Evolutionary conservation across 2,797 vertebrate genomes (phyloP), one percentile per base, ranked within the genome.

Genomic region (Carduelis carduelis): DNA sequence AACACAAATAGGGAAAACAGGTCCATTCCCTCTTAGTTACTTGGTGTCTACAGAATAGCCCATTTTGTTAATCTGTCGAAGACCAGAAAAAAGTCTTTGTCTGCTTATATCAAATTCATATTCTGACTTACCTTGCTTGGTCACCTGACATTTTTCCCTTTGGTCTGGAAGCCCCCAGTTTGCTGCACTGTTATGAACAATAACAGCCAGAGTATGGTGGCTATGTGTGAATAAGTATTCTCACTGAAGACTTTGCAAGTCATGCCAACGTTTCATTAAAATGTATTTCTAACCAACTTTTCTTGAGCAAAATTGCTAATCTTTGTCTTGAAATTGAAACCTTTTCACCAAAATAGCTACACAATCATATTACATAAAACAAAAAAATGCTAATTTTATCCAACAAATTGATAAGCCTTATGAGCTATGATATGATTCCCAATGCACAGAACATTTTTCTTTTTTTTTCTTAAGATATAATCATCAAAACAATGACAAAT

Each of bases 401-500:
- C 87, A 95, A 97, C 95, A 70, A 97, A 96, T 87, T 96, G 96
- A 96, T 97, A 97, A 95, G 39, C 96, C 97, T 97, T 97, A 96
- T 94, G 95, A 98, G 94, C 91, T 93, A 95, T 98, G 95, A 98
- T 98, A 97, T 87, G 95, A 96, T 97, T 97, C 93, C 95, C 78
- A 78, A 97, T 95, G 92, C 93, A 98, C 92, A 96, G 96, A 98
- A 98, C 97, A 94, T 97, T 98, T 97, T 97, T 96, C 72, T 83
- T 83, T 96, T 97, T 52, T 53, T 53, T 28, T 11, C 24, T 79
- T 59, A 97, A 97, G 96, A 97, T 97, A 98, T 97, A 98, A 98
- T 98, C 97, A 97, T 95, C 96, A 98, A 98, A 98, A 98, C 98
- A 98, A 99, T 98, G 98, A 98, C 98, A 98, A 98, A 99, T 98